Evolutionary conservation across 2,888 invertebrate genomes (phyloP).

Genomic region (Dinocampus coccinellae): DNA sequence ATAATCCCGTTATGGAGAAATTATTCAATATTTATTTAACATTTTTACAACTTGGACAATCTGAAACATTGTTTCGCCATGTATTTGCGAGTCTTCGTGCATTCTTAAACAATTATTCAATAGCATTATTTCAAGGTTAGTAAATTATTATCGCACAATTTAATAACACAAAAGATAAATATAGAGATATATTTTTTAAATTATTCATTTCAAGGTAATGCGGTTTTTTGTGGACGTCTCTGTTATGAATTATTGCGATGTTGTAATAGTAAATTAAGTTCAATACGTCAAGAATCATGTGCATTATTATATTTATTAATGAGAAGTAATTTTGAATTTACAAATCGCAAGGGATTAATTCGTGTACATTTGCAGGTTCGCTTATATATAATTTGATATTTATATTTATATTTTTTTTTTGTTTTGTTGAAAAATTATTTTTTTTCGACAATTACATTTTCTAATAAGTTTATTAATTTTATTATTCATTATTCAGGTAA

Average conservation of each 20-base stretch:
- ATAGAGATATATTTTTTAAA: neutral
- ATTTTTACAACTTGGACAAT: constrained; percentile 90
- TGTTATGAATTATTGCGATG: constrained; percentile 85
- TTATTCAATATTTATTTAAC: constrained; percentile 88
- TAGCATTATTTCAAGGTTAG: constrained; percentile 84
- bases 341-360: constrained; percentile 84
- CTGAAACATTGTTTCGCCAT: constrained; percentile 90
- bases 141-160: constrained; percentile 7
- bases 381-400: neutral
- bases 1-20: constrained; percentile 83
- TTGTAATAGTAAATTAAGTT: constrained; percentile 88
- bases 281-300: constrained; percentile 90
- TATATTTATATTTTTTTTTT: constrained; percentile 23
- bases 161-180: neutral
- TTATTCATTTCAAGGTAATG: constrained; percentile 74
- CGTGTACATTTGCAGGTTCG: constrained; percentile 89
- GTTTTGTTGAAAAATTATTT: constrained; percentile 24
- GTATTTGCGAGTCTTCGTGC: constrained; percentile 92
- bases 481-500: constrained; percentile 76
- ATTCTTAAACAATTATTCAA: constrained; percentile 91
- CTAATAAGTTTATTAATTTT: too few species aligned
- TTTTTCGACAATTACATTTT: constrained; percentile 6
- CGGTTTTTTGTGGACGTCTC: constrained; percentile 83
- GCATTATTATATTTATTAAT: constrained; percentile 92
- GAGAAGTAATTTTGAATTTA: constrained; percentile 95